Evolutionary conservation across 2,797 vertebrate species (phyloP).

Genomic region (Neopelma chrysocephalum): DNA sequence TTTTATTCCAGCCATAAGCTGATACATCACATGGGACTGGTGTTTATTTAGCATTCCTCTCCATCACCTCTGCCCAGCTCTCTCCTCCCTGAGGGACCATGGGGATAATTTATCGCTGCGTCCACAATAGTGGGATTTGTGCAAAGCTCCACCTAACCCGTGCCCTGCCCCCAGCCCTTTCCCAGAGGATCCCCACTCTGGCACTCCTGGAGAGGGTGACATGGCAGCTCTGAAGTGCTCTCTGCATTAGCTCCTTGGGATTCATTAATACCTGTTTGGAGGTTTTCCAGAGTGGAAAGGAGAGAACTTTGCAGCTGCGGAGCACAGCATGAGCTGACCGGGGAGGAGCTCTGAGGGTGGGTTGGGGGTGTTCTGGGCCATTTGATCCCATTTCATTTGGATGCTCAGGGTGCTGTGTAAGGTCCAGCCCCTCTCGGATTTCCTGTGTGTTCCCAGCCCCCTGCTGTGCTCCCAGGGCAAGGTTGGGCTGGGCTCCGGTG

Average conservation of each 20-base stretch:
- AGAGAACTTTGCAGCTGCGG: background rate
- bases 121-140: slow-evolving; percentile 22
- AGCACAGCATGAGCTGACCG: accelerated
- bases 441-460: background rate
- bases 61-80: slow-evolving; percentile 24
- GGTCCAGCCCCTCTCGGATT: background rate
- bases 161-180: background rate
- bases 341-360: background rate
- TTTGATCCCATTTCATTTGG: background rate
- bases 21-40: slow-evolving; percentile 51
- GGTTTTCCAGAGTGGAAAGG: background rate
- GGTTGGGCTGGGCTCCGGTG: background rate
- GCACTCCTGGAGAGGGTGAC: background rate
- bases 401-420: background rate
- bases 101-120: slow-evolving; percentile 14
- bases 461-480: background rate
- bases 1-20: slow-evolving; percentile 49
- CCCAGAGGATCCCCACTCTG: background rate
- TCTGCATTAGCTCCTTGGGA: background rate
- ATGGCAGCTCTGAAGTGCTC: background rate
- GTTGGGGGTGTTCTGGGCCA: background rate
- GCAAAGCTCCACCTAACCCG: background rate
- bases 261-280: background rate
- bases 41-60: slow-evolving; percentile 56
- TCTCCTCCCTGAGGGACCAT: accelerated